Percentiles rank a stretch among this genome's conserved stretches.
phyloP scores from a whole-genome alignment of 1,140 invertebrate species.

The Acromyrmex echinatior region DNA sequence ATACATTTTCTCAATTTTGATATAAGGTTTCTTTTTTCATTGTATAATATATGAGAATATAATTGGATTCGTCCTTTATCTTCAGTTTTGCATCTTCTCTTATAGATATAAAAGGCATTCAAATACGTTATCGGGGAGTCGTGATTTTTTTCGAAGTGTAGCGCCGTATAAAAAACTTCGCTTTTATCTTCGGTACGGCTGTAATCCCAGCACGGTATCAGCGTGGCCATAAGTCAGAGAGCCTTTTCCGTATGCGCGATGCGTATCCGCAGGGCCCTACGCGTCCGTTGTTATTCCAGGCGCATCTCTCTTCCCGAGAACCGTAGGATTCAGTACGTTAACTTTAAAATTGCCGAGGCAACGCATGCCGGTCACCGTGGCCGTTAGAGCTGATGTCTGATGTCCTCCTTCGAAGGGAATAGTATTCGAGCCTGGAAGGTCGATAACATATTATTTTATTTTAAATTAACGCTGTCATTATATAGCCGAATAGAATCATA shows the following conservation, averaged over 20 bases:
- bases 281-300: conserved; percentile 79
- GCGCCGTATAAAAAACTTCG: conserved; percentile 21
- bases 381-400: conserved; percentile 40
- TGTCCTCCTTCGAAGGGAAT: conserved; percentile 50
- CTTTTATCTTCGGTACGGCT: conserved; percentile 30
- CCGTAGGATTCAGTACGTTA: conserved; percentile 77
- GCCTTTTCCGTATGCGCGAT: conserved; percentile 79
- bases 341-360: conserved; percentile 77
- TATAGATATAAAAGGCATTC: background rate
- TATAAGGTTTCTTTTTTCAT: background rate
- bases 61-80: background rate
- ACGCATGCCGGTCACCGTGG: conserved; percentile 28
- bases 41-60: background rate
- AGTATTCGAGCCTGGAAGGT: conserved; percentile 41
- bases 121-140: background rate
- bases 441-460: conserved; percentile 33
- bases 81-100: background rate
- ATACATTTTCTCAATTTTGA: background rate
- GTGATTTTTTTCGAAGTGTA: conserved; percentile 27
- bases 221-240: conserved; percentile 71
- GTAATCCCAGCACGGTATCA: conserved; percentile 60
- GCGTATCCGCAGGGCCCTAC: conserved; percentile 68
- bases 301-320: conserved; percentile 79
- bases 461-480: conserved; percentile 9
- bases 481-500: conserved; percentile 16